Percentiles rank a stretch among this genome's conserved stretches.
These are phyloP conservation scores for Callaeas wilsoni DNA, from an alignment of 2,113 vertebrate species.

Conservation along the genomic window DNA sequence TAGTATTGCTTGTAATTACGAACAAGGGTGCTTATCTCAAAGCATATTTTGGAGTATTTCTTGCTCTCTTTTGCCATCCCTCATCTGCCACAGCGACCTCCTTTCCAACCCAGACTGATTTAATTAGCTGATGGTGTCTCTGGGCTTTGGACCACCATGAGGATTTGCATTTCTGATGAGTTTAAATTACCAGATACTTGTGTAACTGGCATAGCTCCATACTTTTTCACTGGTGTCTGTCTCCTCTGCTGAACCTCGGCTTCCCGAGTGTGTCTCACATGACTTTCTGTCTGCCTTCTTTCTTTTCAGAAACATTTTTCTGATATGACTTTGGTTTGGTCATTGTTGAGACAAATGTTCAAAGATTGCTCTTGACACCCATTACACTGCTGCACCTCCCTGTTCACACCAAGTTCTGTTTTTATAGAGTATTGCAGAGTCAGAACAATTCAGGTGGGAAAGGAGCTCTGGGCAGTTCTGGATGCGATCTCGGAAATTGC, in stretches of 20 bases:
- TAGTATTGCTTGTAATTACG: not conserved
- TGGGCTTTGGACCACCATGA: not conserved
- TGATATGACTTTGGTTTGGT: not conserved
- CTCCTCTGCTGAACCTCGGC: not conserved
- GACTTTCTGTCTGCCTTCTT: not conserved
- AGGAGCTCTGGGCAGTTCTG: not conserved
- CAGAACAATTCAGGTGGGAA: not conserved
- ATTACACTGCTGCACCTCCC: not conserved
- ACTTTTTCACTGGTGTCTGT: not conserved
- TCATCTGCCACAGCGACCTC: not conserved
- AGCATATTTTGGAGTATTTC: not conserved
- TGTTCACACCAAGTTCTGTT: not conserved
- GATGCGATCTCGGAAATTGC: not conserved
- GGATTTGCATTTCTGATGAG: not conserved
- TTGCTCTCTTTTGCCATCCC: not conserved
- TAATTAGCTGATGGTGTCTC: not conserved
- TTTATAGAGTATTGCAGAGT: not conserved
- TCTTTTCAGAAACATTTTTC: not conserved
- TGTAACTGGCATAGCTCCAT: not conserved
- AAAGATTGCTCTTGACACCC: not conserved
- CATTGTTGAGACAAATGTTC: fast-evolving
- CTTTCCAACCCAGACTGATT: not conserved
- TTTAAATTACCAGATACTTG: not conserved
- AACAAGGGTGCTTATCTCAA: not conserved
- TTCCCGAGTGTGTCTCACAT: not conserved